Evolutionary conservation across 92 coral and sea anemone genomes (phyloP), one percentile per base, ranked within the genome.

Genomic region (Zoanthus sociatus): DNA sequence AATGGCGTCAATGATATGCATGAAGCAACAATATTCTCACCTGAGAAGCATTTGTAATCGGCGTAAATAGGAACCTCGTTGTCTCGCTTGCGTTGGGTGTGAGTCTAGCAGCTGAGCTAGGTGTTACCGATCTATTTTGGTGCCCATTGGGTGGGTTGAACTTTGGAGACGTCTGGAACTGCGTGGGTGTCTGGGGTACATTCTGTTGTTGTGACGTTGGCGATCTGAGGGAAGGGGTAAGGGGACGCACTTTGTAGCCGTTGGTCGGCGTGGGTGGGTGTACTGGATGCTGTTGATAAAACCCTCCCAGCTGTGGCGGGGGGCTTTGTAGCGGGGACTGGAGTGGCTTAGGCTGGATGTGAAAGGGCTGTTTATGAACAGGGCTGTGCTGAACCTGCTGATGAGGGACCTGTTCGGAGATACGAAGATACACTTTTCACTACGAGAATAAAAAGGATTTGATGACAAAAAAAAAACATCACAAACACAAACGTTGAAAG

Each of bases 131-230:
- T 30, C 93, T 92, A 89, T 93, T 97, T 67, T 96, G 99, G 13
- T 98, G 98, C 75, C 98, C 89, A 32, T 96, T 94, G 44, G 98
- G 99, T 15, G 97, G 77, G 87, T 91, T 97, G 71, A 95, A 96
- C 89, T 97, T 97, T 1, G 99, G 99, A 0, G 99, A 97, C n/a
- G 97, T 81, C 87, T 93, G 95, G 84, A 93, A 97, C 17, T 98
- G 98, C 30, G 99, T 94, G 2, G 96, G 92, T 13, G 93, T 82
- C 71, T 91, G 92, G 4, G 91, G 77, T 48, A 88, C 83, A 69
- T 78, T 84, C 79, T 90, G 98, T 37, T 88, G 83, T 21, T 93
- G 94, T 13, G 93, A 86, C 7, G 95, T 93, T 3, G 98, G 98
- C 26, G 96, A 93, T 86, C 95, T 93, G 76, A 95, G 91, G 15